These are phyloP conservation scores for Drosophila peninsularis DNA, from an alignment of 2,888 invertebrate species.

Conservation along the genomic window DNA sequence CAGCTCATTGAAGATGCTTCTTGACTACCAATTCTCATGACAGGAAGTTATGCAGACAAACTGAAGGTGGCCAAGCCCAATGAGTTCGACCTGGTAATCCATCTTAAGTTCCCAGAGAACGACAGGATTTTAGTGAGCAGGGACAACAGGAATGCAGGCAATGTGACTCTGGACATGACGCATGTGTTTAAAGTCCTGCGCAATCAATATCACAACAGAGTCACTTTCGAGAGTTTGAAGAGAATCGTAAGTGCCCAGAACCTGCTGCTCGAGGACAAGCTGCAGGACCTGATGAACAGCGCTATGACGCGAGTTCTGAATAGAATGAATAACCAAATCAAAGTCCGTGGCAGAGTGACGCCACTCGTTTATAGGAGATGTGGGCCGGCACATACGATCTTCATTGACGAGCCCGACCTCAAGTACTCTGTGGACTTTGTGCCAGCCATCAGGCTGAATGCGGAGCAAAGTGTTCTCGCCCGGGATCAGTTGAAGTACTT, in stretches of 20 bases:
- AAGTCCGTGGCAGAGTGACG: constrained; percentile 32
- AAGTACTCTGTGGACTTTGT: constrained; percentile 80
- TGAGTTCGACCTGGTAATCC: constrained; percentile 78
- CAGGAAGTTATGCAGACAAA: constrained; percentile 81
- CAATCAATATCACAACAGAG: constrained; percentile 49
- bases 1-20: no score
- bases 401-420: constrained; percentile 31
- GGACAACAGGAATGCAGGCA: constrained; percentile 67
- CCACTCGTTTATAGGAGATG: constrained; percentile 49
- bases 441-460: constrained; percentile 70
- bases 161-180: constrained; percentile 73
- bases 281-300: constrained; percentile 67
- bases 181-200: constrained; percentile 54
- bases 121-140: constrained; percentile 52
- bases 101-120: constrained; percentile 66
- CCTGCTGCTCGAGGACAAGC: constrained; percentile 63
- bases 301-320: constrained; percentile 52
- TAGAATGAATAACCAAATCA: constrained; percentile 44
- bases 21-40: no score
- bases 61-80: constrained; percentile 74
- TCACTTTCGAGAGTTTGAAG: constrained; percentile 39
- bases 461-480: constrained; percentile 45
- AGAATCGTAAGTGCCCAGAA: constrained; percentile 54
- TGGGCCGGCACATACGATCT: constrained; percentile 81
- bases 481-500: constrained; percentile 28